Base-by-base conservation (phyloP, 1,140 invertebrate species). In the Achatina immaculata region DNA sequence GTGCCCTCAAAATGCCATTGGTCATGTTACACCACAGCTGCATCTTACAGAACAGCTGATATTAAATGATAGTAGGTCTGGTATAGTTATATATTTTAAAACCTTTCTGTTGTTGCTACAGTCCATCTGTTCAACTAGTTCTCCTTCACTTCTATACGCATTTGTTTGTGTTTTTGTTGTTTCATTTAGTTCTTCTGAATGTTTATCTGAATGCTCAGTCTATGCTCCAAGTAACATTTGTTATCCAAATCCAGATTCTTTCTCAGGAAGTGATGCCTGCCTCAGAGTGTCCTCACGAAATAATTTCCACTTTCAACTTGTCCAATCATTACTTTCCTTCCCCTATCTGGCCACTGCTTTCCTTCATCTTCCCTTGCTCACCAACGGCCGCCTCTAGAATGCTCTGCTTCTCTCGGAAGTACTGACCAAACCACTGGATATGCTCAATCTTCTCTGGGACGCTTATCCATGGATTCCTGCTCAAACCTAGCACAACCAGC, bases 391-490 rank as follows among this genome's bases (percentile, higher is more conserved):
- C 94, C 84, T 92, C 91, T 0, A 98, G 89, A 62, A 98, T 87
- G 58, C 94, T 92, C 85, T 94, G 94, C 88, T 97, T 98, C 16
- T 93, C 92, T 83, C 94, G 93, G 90, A 99, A 99, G 90, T 97
- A 99, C 65, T 98, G 93, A 83, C 93, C 95, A 89, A 95, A 99
- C 97, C 97, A 99, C 40, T 94, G 91, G 42, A 99, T 95, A 87
- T 98, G 96, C n/a, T 95, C 95, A 78, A 93, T 93, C 89, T 99
- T 99, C 85, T 98, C 95, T 85, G 95, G 88, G 0, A 96, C 96
- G 24, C 95, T 95, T 81, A 99, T 92, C 89, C 95, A 97, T 6
- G 96, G 94, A 93, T 99, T 99, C 91, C 98, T 98, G 0, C 96
- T 97, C 16, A 99, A 92, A n/a, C 97, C 97, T 0, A 95, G 93